These are phyloP conservation scores for Portevinia maculata DNA, from an alignment of 2,888 invertebrate genomes.

Conservation along the genomic window DNA sequence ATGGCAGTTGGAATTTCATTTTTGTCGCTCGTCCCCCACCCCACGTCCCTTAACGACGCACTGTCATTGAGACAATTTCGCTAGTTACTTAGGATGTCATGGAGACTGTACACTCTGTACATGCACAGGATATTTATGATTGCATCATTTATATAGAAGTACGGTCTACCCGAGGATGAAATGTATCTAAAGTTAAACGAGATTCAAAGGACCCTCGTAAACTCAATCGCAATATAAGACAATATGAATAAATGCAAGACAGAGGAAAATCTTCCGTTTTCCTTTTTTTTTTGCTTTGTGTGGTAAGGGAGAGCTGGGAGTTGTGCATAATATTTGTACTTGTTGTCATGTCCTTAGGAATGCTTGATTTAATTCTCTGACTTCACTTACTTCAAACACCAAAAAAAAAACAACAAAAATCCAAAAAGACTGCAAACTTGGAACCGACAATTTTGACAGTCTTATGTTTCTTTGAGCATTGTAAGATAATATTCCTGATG, in stretches of 20 bases:
- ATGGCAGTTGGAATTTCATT: constrained; percentile 68
- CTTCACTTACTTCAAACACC: constrained; percentile 24
- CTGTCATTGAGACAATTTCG: constrained; percentile 41
- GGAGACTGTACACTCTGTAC: constrained; percentile 30
- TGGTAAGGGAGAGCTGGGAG: background rate
- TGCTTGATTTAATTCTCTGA: constrained; percentile 49
- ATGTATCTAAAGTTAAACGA: constrained; percentile 23
- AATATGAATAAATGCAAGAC: constrained; percentile 41
- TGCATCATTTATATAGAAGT: constrained; percentile 16
- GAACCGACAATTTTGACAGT: constrained; percentile 48
- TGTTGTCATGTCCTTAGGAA: constrained; percentile 53
- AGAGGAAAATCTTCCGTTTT: constrained; percentile 3
- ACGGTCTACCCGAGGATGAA: constrained; percentile 6
- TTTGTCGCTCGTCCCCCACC: constrained; percentile 11
- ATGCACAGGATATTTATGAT: constrained; percentile 59
- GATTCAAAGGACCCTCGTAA: constrained; percentile 44
- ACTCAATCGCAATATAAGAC: constrained; percentile 53
- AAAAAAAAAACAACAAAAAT: constrained; percentile 17
- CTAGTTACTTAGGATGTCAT: constrained; percentile 61
- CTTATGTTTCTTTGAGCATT: constrained; percentile 46
- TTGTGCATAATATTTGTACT: constrained; percentile 28
- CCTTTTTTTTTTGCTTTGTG: background rate
- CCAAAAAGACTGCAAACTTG: too few species aligned
- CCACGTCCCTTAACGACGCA: background rate
- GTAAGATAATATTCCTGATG: constrained; percentile 67